Evolutionary conservation across 2,113 vertebrate species (phyloP).

Genomic region (Hemiscyllium ocellatum): DNA sequence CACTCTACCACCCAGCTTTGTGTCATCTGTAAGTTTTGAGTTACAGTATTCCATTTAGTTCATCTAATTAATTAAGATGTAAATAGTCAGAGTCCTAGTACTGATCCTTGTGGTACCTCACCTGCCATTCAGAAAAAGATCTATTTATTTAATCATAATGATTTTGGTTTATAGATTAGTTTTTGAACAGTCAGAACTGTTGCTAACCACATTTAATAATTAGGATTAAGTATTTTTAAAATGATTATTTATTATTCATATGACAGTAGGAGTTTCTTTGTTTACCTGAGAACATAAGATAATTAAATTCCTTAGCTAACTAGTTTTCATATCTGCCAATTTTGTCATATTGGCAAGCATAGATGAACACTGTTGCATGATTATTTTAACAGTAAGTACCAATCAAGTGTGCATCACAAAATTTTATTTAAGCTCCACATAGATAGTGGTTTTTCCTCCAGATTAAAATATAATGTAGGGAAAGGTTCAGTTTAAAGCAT

Average conservation of each 20-base stretch:
- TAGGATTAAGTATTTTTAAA: not conserved
- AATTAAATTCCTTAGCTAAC: not conserved
- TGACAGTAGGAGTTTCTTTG: not conserved
- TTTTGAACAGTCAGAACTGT: not conserved
- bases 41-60: no score
- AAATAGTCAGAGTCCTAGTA: no score
- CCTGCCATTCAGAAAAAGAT: not conserved
- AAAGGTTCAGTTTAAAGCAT: slow-evolving; percentile 14
- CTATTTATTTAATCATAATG: not conserved
- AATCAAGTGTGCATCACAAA: not conserved
- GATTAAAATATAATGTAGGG: slow-evolving; percentile 2
- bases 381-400: not conserved
- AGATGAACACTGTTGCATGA: not conserved
- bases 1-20: no score
- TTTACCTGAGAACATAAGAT: not conserved
- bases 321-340: not conserved
- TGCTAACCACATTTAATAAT: not conserved
- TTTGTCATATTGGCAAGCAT: not conserved
- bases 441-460: not conserved
- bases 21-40: no score
- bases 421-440: not conserved
- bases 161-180: not conserved
- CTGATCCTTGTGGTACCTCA: no score
- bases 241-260: not conserved
- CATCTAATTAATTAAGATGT: no score